Base-by-base conservation (phyloP, 2,888 invertebrate species). In the Dolichopus griseipennis region DNA sequence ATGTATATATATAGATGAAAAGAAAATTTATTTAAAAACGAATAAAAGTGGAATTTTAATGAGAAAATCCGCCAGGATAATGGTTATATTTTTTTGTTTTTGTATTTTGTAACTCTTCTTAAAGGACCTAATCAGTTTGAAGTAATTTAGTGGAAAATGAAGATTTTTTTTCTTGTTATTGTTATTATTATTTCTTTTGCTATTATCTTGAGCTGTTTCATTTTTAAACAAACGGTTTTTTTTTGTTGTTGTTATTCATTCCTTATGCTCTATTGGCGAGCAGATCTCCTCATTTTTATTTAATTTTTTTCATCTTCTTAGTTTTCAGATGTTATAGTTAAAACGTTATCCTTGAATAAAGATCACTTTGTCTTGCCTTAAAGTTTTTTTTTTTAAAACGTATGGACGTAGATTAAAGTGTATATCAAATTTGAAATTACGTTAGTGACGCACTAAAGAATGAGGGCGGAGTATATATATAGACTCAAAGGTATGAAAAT, bases 121-220 rank as follows among this genome's bases (percentile, higher is more conserved):
- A 27, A 52, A 52, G 15, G 52, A 52, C 52, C 63, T 63, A 63
- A 63, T 63, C 63, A 63, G 27, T 63, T 27, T 20, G 63, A 63
- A 63, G 63, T 63, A 63, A 63, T 63, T 63, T 63, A 63, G 63
- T 63, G 63, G 63, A 63, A 63, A 63, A 63, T 63, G 63, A 63
- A 63, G 22, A 63, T 63, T 27, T 63, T 6, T 63, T 27, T 63
- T 62, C 4, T 62, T 27, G 27, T 27, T 27, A 5, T 27, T 27
- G 27, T 27, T 27, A 5, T 27, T 27, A 27, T 27, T 27, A 27
- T 27, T 5, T 27, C 3, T 27, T 27, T 27, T 27, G 27, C 5
- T 27, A 27, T 27, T 27, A 27, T 27, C 27, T 27, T 27, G 2
- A 4, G 2, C 27, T 27, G 27, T 27, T 27, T 27, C 27, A 4